Percentiles rank a stretch among this genome's conserved stretches.
These are phyloP conservation scores for Vespertilio murinus DNA, from an alignment of 2,797 vertebrate species.

Conservation along the genomic window DNA sequence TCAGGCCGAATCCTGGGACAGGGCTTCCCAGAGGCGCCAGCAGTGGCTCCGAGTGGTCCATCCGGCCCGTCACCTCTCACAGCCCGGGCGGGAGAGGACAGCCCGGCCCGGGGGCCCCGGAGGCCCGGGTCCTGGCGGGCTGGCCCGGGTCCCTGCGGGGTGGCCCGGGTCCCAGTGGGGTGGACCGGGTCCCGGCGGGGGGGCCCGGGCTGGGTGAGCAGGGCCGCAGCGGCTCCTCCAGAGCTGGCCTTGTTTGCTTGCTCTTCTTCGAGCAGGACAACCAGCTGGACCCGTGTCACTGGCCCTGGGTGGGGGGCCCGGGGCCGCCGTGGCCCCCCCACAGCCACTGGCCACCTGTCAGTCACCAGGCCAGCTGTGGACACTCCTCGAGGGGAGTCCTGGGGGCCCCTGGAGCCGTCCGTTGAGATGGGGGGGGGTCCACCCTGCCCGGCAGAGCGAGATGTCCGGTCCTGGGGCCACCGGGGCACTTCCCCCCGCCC, in stretches of 20 bases:
- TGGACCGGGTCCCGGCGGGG: neutral
- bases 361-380: too few relatives aligned
- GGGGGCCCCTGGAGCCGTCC: neutral
- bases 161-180: too few relatives aligned
- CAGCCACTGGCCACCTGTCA: neutral
- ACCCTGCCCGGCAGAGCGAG: too few relatives aligned
- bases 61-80: neutral
- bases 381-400: neutral
- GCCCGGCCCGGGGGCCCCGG: neutral
- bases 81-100: neutral
- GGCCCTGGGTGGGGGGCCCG: too few relatives aligned
- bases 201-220: neutral
- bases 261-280: neutral
- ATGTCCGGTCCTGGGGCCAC: neutral
- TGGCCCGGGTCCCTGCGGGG: neutral
- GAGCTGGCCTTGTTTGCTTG: neutral
- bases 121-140: neutral
- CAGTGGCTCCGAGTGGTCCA: conserved; percentile 37
- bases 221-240: neutral
- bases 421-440: neutral
- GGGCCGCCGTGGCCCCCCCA: neutral
- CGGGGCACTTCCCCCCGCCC: too few relatives aligned
- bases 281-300: neutral
- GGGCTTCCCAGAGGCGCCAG: conserved; percentile 38
- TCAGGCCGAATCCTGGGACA: neutral